Percentiles rank a stretch among this genome's conserved stretches.
These are phyloP conservation scores for Cisticola juncidis DNA, from an alignment of 2,113 vertebrate species.

Conservation along the genomic window DNA sequence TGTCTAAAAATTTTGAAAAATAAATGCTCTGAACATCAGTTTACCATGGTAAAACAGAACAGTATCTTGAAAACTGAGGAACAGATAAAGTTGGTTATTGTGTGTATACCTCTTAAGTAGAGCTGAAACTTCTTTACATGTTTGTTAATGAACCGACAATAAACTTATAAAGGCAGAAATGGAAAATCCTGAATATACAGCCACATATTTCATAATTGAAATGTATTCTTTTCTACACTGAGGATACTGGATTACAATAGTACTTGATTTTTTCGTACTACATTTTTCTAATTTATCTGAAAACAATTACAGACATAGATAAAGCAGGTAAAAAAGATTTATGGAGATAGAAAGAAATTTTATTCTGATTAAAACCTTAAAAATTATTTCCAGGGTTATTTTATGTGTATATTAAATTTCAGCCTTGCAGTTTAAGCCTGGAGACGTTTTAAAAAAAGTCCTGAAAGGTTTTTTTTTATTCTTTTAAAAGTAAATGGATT, in stretches of 20 bases:
- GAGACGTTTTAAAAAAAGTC: background rate
- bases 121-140: background rate
- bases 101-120: background rate
- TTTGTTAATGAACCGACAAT: background rate
- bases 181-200: background rate
- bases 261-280: background rate
- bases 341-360: background rate
- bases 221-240: background rate
- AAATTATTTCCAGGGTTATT: background rate
- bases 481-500: background rate
- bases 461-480: background rate
- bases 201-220: background rate
- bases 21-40: background rate
- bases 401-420: background rate
- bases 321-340: background rate
- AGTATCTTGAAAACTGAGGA: background rate
- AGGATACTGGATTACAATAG: background rate
- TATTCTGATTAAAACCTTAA: background rate
- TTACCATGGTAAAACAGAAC: background rate
- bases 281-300: background rate
- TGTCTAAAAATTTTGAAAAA: background rate
- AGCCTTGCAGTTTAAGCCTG: background rate
- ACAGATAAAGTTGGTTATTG: background rate
- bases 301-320: background rate
- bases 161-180: background rate